Evolutionary conservation across 2,888 invertebrate species (phyloP), one percentile per base, ranked within the genome.

Genomic region (Nomada ferruginata): DNA sequence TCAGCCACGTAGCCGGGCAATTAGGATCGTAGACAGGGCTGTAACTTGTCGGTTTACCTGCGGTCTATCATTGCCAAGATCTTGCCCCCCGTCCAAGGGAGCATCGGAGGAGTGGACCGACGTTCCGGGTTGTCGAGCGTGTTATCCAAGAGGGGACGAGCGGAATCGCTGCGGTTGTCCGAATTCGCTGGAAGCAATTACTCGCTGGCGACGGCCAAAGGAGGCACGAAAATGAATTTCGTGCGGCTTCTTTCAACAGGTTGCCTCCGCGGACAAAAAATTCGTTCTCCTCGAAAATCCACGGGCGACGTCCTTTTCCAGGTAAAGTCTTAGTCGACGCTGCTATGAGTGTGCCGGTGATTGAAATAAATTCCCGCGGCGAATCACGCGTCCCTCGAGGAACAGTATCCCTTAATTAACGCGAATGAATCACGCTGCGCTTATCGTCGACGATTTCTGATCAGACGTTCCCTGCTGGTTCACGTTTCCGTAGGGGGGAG

Each of bases 221-320:
- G n/a, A 70, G 77, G 66, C n/a, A 29, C 47, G 52, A 52, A 65
- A 65, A 78, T 70, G 77, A 83, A 77, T 82, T 78, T 71, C 74
- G 23, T 55, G 36, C 73, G 61, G 69, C 74, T 60, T 75, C 47
- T 71, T 68, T 82, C 82, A 83, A 83, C 83, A 83, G 83, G 83
- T 83, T 77, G 82, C 63, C 66, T 15, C 1, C 11, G 3, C 29
- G 13, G n/a, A 50, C 52, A 77, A 87, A 87, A 86, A 87, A 85
- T 79, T 60, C 65, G 60, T 63, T 84, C 68, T 71, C 76, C 29
- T 47, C 68, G 64, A 75, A 36, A 52, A 52, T 61, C 50, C 64
- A 50, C n/a, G n/a, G 29, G 11, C 61, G n/a, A 13, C 47, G 15
- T 47, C 0, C 13, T 0, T 15, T 47, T 47, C 47, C 15, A 47